Base-by-base conservation (phyloP, 2,888 invertebrate species). In the Chesias legatella region DNA sequence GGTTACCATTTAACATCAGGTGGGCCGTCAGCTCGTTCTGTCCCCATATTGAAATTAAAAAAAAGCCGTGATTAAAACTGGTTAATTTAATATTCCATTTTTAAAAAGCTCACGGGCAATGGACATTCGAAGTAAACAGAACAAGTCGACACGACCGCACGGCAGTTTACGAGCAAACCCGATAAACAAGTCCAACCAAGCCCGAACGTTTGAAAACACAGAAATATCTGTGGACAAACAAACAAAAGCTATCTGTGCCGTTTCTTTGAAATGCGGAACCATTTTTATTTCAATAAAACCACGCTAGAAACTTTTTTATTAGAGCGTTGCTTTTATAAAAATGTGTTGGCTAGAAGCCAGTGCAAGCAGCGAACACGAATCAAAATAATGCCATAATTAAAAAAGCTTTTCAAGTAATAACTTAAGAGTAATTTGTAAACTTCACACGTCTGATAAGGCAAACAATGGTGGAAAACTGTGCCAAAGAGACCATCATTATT, bases 171-270 rank as follows among this genome's bases (percentile, higher is more conserved):
- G 79, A 75, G 57, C 65, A 49, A 52, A 55, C 61, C 60, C 75
- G 72, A 81, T 81, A 81, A 82, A 82, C 80, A 81, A 68, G 68
- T 69, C 73, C 57, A 67, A 67, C 71, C 55, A 63, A 56, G 43
- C 58, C 5, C 13, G 13, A 17, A 3, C 62, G 60, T 66, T 66
- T 70, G 70, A 69, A 71, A 77, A 67, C 73, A 70, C 76, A 65
- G 62, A 80, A 79, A 82, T 82, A 82, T 55, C 67, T 63, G 51
- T 61, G 54, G 58, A 60, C 63, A 74, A 77, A 78, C 67, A 80
- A 79, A 77, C 69, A 71, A 59, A 58, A 41, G 34, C 40, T 58
- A 60, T 51, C 46, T 48, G 48, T 48, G 49, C 43, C 46, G 55
- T 43, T 49, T 62, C 53, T 54, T 54, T 56, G 48, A 47, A 56